Evolutionary conservation across 2,113 vertebrate species (phyloP).

Genomic region (Albula goreensis): DNA sequence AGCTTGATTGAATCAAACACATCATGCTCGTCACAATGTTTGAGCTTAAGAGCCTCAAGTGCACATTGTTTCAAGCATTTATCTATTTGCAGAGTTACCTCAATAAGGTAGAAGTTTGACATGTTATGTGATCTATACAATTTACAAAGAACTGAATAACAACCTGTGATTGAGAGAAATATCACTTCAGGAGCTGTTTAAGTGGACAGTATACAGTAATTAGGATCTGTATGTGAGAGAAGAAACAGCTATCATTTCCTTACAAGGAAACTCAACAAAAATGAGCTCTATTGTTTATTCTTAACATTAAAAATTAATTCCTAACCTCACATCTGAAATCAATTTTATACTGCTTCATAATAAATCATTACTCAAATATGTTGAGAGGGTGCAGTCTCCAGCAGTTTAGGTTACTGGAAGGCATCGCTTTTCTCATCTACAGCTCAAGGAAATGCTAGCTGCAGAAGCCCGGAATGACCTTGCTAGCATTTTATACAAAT

Average conservation of each 20-base stretch:
- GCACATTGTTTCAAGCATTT: background rate
- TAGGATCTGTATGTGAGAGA: background rate
- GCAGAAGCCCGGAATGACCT: background rate
- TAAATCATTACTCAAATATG: background rate
- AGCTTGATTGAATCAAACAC: background rate
- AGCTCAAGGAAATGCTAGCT: background rate
- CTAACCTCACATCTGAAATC: background rate
- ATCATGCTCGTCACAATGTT: background rate
- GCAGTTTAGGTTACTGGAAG: background rate
- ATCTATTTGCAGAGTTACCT: background rate
- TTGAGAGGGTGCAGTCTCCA: background rate
- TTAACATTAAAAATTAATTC: no score
- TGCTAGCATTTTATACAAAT: background rate
- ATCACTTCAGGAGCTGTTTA: background rate
- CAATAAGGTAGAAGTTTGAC: background rate
- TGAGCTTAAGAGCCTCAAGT: background rate
- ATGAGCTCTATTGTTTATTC: no score
- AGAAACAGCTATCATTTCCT: no score
- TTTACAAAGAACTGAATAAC: background rate
- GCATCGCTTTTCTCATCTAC: background rate
- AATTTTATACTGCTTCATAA: background rate
- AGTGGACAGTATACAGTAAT: background rate
- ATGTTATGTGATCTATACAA: background rate
- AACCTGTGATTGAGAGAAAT: background rate
- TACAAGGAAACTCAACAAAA: no score